A percentile compares a stretch with the other conserved stretches of the same genome.
phyloP scores from a whole-genome alignment of 37 sponge, comb jelly and placozoan species.

The Dysidea cf. avara region DNA sequence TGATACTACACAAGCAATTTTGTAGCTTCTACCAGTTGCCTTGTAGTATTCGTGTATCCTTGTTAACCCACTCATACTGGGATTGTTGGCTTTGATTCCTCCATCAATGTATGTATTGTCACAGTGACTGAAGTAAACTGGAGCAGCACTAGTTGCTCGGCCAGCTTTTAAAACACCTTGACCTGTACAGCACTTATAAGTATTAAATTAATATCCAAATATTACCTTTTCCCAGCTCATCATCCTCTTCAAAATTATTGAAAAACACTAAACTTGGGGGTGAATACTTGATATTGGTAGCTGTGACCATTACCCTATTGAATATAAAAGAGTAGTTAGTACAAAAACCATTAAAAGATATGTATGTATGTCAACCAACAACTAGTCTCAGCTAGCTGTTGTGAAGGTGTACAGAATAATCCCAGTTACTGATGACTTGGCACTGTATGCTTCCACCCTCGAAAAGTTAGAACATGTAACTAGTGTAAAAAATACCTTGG shows the following conservation, averaged over 20 bases:
- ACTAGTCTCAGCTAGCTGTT: too few species aligned
- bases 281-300: not conserved
- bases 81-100: constrained; percentile 27
- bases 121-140: constrained; percentile 12
- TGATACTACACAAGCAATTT: too few species aligned
- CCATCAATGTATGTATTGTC: constrained; percentile 16
- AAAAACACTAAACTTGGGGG: constrained; percentile 10
- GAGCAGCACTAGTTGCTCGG: constrained; percentile 21
- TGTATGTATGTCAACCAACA: too few species aligned
- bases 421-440: too few species aligned
- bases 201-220: not conserved
- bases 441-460: too few species aligned
- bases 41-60: not conserved
- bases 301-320: constrained; percentile 1
- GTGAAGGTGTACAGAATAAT: too few species aligned
- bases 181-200: not conserved
- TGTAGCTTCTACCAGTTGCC: too few species aligned
- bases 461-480: too few species aligned
- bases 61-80: not conserved
- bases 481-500: too few species aligned
- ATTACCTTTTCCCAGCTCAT: not conserved
- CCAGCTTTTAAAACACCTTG: constrained; percentile 7
- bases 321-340: too few species aligned
- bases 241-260: constrained; percentile 3
- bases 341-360: too few species aligned